These are phyloP conservation scores for Pyrocephalus nanus DNA, from an alignment of 2,797 vertebrate species.

Conservation along the genomic window DNA sequence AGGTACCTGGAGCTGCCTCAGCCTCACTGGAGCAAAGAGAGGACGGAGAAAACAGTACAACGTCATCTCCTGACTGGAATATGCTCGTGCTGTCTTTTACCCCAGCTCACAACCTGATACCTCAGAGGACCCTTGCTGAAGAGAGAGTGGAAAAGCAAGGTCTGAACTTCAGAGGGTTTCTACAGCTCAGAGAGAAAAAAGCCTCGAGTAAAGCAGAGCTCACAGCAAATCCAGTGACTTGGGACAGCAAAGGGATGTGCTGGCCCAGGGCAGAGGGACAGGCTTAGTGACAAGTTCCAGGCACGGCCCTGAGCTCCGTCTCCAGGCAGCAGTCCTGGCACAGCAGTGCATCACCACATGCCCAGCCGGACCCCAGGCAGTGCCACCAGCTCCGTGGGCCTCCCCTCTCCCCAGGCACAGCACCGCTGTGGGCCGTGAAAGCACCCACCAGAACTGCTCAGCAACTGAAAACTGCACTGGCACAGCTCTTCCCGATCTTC, in stretches of 20 bases:
- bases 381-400: background rate
- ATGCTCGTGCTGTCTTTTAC: rapidly evolving
- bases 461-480: rapidly evolving
- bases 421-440: rapidly evolving
- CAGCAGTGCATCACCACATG: rapidly evolving
- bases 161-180: background rate
- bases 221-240: background rate
- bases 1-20: background rate
- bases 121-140: background rate
- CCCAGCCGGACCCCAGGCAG: background rate
- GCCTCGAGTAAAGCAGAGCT: background rate
- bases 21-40: rapidly evolving
- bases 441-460: background rate
- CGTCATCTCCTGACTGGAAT: background rate
- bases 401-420: rapidly evolving
- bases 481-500: background rate
- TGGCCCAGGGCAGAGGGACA: background rate
- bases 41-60: background rate
- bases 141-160: background rate
- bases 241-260: background rate
- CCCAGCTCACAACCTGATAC: rapidly evolving
- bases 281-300: background rate
- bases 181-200: background rate
- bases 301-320: background rate
- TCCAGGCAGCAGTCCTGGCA: background rate